Conservation (phyloP, 2,888 invertebrate species). For the Limnephilus marmoratus region DNA sequence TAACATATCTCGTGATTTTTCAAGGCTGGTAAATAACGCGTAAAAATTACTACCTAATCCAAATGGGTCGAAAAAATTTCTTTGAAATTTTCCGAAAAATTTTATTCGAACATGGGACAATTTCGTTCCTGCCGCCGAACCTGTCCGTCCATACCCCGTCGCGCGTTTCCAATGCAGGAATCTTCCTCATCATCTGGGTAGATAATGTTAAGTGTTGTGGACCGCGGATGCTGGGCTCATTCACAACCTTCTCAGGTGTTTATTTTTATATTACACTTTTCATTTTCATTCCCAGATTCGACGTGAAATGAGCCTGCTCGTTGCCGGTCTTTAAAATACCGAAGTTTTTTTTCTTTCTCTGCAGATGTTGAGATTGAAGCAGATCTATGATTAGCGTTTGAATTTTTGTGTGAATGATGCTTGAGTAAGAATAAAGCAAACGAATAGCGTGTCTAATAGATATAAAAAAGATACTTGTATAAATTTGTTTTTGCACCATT, state of each 20-base stretch:
- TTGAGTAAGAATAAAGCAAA: neutral
- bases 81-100: too few species aligned
- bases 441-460: neutral
- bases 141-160: neutral
- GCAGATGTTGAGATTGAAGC: neutral
- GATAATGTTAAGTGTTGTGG: constrained; percentile 3
- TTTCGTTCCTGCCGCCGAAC: neutral
- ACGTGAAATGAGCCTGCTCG: constrained; percentile 17
- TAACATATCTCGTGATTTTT: too few species aligned
- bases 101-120: neutral
- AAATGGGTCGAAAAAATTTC: too few species aligned
- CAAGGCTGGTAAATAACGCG: too few species aligned
- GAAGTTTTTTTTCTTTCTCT: neutral
- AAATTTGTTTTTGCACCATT: too few species aligned
- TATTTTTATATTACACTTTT: constrained; percentile 27
- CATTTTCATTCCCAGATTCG: constrained; percentile 23
- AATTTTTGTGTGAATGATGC: neutral
- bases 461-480: too few species aligned
- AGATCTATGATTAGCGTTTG: neutral
- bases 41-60: too few species aligned
- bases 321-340: neutral
- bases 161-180: constrained; percentile 34
- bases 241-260: neutral
- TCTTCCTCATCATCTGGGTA: constrained; percentile 32
- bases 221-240: constrained; percentile 17